These are phyloP conservation scores for Sinocyclocheilus anophthalmus DNA, from an alignment of 2,113 vertebrate species.

Conservation along the genomic window DNA sequence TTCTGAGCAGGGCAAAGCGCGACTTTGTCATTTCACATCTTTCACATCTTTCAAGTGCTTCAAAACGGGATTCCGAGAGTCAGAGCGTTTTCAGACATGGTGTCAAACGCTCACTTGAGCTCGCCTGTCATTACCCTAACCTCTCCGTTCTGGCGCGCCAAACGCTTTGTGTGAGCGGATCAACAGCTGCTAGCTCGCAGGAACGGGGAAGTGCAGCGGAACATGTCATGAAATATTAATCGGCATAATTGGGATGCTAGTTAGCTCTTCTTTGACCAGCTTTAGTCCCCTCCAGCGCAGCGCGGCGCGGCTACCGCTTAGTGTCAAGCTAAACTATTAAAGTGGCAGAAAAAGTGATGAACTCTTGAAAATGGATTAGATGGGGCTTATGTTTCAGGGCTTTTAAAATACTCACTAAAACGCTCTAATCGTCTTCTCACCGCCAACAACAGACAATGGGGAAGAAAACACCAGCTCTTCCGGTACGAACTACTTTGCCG, in stretches of 20 bases:
- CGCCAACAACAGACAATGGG: constrained; percentile 46
- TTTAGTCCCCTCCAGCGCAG: constrained; percentile 25
- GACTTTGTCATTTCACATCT: constrained; percentile 28
- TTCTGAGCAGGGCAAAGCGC: background rate
- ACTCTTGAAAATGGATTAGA: constrained; percentile 57
- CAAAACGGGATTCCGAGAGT: constrained; percentile 17
- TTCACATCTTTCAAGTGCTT: constrained; percentile 6
- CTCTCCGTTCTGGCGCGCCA: constrained; percentile 11
- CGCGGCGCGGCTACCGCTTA: constrained; percentile 16
- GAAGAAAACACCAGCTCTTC: constrained; percentile 56
- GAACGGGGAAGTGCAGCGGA: constrained; percentile 25
- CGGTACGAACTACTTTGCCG: constrained; percentile 61
- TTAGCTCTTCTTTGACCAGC: constrained; percentile 52
- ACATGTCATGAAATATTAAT: constrained; percentile 61
- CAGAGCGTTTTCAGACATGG: background rate
- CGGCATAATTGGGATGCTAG: constrained; percentile 53
- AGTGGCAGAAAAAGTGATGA: constrained; percentile 41
- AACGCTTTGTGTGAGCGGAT: constrained; percentile 14
- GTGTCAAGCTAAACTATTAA: constrained; percentile 46
- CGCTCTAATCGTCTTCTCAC: constrained; percentile 57
- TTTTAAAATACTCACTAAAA: constrained; percentile 56
- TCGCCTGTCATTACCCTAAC: constrained; percentile 47
- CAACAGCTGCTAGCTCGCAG: constrained; percentile 49
- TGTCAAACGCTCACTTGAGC: constrained; percentile 30
- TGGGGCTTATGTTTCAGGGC: constrained; percentile 51